These are phyloP conservation scores for Pantherophis alleghaniensis DNA, from an alignment of 2,797 vertebrate species.

Conservation along the genomic window DNA sequence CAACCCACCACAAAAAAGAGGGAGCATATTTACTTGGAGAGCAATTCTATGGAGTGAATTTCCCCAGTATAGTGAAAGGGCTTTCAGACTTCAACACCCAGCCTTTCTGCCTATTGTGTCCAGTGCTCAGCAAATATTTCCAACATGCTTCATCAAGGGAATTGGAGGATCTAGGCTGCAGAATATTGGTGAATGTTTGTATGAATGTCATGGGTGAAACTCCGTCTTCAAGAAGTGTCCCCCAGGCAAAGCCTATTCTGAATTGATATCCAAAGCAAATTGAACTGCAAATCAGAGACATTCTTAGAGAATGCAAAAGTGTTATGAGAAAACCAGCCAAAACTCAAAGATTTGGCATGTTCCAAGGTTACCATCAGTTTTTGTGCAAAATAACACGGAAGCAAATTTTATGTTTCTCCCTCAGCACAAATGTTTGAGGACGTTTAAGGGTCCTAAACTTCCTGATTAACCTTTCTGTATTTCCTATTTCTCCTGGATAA, in stretches of 20 bases:
- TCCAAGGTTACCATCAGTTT: not conserved
- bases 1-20: not conserved
- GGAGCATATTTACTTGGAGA: not conserved
- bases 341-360: not conserved
- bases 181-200: not conserved
- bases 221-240: not conserved
- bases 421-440: not conserved
- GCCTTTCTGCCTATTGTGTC: not conserved
- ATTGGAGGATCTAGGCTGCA: not conserved
- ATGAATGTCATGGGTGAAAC: no score
- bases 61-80: not conserved
- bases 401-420: not conserved
- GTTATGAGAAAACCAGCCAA: not conserved
- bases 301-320: not conserved
- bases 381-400: not conserved
- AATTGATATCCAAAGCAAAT: not conserved
- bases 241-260: slow-evolving; percentile 10
- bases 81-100: not conserved
- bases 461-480: not conserved
- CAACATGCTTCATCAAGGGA: not conserved
- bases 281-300: not conserved
- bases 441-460: not conserved
- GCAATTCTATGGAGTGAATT: not conserved
- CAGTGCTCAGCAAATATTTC: not conserved
- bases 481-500: not conserved